Conservation (phyloP, 2,888 invertebrate species). For the Caradrina kadenii region DNA sequence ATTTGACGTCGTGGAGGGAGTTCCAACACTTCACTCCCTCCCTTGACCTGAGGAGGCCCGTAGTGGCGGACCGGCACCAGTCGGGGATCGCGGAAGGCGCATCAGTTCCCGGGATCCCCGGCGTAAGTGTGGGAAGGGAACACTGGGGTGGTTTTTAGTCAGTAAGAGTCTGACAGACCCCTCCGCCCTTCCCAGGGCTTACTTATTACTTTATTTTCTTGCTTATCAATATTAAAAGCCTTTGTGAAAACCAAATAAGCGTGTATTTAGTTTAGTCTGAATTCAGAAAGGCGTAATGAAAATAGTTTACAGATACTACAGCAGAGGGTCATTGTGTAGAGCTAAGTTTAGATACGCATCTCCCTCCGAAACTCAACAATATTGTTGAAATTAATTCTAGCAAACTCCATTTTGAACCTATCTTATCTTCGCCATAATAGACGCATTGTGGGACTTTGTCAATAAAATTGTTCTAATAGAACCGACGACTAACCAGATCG, state of each 20-base stretch:
- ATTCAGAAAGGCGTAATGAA: neutral
- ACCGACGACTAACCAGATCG: constrained; percentile 46
- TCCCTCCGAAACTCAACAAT: constrained; percentile 40
- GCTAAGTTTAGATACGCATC: constrained; percentile 4
- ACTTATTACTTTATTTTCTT: too few relatives aligned
- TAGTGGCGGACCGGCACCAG: too few relatives aligned
- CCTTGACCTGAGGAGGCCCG: too few relatives aligned
- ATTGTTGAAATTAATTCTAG: constrained; percentile 66
- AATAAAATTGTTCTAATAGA: constrained; percentile 62
- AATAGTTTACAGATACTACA: neutral
- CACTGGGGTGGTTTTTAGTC: too few relatives aligned
- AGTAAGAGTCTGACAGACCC: too few relatives aligned
- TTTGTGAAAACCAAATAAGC: neutral
- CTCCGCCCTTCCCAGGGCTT: too few relatives aligned
- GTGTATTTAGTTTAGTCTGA: neutral
- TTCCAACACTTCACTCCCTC: too few relatives aligned
- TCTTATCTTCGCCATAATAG: constrained; percentile 60
- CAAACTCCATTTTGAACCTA: constrained; percentile 58
- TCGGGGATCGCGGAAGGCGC: too few relatives aligned
- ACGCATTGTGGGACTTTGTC: constrained; percentile 57
- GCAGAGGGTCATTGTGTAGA: neutral
- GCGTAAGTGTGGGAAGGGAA: too few relatives aligned
- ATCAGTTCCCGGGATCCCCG: too few relatives aligned
- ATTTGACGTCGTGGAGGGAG: too few relatives aligned
- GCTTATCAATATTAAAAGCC: neutral